A percentile compares a stretch with the other conserved stretches of the same genome.
phyloP scores from a whole-genome alignment of 2,113 vertebrate species.

The Nesospiza acunhae region DNA sequence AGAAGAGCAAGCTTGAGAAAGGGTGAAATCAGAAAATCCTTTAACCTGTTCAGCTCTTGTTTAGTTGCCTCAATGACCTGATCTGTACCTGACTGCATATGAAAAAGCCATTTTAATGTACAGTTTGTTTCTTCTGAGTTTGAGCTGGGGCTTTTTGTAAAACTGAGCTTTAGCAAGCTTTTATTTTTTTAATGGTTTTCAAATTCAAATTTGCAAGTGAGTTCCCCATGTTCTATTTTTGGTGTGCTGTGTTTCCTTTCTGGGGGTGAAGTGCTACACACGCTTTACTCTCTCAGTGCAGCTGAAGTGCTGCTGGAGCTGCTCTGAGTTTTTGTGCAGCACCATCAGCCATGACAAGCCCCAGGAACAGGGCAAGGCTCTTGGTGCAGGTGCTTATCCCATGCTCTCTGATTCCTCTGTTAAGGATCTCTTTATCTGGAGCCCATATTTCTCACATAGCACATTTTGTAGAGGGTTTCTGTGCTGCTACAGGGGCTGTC shows the following conservation, averaged over 20 bases:
- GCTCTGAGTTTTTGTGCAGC: background rate
- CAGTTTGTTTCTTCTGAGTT: background rate
- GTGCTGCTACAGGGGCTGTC: background rate
- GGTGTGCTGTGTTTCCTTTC: constrained; percentile 10
- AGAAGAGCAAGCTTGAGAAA: background rate
- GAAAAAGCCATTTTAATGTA: background rate
- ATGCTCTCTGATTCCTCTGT: background rate
- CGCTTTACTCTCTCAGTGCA: background rate
- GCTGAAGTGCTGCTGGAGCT: background rate
- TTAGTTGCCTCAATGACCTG: background rate
- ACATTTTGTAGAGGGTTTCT: background rate
- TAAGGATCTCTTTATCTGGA: background rate
- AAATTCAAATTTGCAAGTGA: background rate
- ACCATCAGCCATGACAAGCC: background rate
- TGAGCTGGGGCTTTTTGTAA: background rate
- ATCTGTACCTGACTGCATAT: background rate
- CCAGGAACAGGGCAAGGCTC: background rate
- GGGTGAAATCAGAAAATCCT: background rate
- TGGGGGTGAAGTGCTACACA: background rate
- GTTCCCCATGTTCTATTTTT: background rate
- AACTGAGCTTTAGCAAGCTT: background rate
- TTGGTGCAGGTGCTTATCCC: background rate
- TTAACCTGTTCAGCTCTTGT: background rate
- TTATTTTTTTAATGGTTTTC: background rate
- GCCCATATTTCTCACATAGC: background rate